Base-by-base conservation (phyloP, 1,140 invertebrate species). In the Heliconius nattereri region DNA sequence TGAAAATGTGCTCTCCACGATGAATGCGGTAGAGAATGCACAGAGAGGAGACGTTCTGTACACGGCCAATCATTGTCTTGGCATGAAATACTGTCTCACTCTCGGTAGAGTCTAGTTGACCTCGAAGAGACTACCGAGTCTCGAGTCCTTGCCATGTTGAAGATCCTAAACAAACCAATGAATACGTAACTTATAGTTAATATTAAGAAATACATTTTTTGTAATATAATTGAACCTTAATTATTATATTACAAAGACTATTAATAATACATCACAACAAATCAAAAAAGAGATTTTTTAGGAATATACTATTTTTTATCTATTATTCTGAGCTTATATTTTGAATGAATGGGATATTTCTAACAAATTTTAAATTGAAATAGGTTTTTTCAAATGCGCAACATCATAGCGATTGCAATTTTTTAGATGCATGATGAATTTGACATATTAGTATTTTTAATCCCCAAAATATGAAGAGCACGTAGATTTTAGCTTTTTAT, bases 361-460 rank as follows among this genome's bases (percentile, higher is more conserved):
- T 66, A 66, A 66, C 60, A 66, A 66, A 66, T 66, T 66, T 29
- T 66, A 66, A 66, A 66, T 66, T 66, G 60, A 66, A 66, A 66
- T 66, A 66, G 60, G 26, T 66, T 66, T 66, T 66, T 66, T 66
- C 26, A 66, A 66, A 66, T 66, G 60, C 60, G 60, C 60, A 66
- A 66, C 60, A 66, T 66, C 60, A 66, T 66, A 29, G 23, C 8
- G 60, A 66, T 66, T 66, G 60, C 60, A 66, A 66, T 66, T 66
- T 66, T 66, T 66, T 66, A 66, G 60, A 26, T 66, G 60, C 60
- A 66, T 66, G 60, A 66, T 66, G 60, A 66, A 66, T 66, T 66
- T 66, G 60, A 66, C 60, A 66, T 66, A 66, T 66, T 66, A 66
- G 60, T 66, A 66, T 66, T 66, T 66, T 66, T 66, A 66, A 66